phyloP scores from a whole-genome alignment of 1,140 invertebrate species.

The Subanguina moxae region DNA sequence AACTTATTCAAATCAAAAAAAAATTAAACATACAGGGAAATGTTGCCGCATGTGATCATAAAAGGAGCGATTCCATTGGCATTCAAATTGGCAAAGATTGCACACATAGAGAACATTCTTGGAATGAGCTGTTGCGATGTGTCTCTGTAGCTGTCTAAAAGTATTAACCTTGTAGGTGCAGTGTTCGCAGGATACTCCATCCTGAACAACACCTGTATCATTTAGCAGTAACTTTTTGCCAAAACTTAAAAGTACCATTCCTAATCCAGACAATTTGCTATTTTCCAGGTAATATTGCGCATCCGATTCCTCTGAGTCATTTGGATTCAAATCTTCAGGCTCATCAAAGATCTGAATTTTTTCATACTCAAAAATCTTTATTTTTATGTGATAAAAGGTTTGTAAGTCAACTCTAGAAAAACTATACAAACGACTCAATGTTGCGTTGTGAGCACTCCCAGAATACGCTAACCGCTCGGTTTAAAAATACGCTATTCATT shows the following conservation, averaged over 20 bases:
- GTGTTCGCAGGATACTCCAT: conserved; percentile 61
- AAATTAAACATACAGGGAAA: conserved; percentile 23
- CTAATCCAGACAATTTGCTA: neutral
- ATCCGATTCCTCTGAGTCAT: conserved; percentile 26
- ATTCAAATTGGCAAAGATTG: conserved; percentile 67
- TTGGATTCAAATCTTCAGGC: conserved; percentile 40
- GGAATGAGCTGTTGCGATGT: conserved; percentile 64
- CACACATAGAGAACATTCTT: conserved; percentile 68
- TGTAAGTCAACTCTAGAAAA: too few relatives aligned
- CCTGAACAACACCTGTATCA: neutral
- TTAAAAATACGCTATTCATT: too few relatives aligned
- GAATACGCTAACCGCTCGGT: too few relatives aligned
- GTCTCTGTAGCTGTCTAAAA: conserved; percentile 62
- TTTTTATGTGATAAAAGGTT: too few relatives aligned
- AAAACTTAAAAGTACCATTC: neutral
- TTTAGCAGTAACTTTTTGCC: neutral
- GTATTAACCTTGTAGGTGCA: conserved; percentile 63
- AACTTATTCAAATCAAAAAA: too few relatives aligned
- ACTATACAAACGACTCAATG: too few relatives aligned
- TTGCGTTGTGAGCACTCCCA: too few relatives aligned
- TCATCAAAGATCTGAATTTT: conserved; percentile 40
- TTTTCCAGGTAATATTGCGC: neutral
- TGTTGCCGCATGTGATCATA: conserved; percentile 66
- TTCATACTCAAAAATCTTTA: too few relatives aligned
- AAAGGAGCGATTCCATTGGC: conserved; percentile 68